Evolutionary conservation across 2,113 vertebrate species (phyloP).

Genomic region (Mirounga angustirostris): DNA sequence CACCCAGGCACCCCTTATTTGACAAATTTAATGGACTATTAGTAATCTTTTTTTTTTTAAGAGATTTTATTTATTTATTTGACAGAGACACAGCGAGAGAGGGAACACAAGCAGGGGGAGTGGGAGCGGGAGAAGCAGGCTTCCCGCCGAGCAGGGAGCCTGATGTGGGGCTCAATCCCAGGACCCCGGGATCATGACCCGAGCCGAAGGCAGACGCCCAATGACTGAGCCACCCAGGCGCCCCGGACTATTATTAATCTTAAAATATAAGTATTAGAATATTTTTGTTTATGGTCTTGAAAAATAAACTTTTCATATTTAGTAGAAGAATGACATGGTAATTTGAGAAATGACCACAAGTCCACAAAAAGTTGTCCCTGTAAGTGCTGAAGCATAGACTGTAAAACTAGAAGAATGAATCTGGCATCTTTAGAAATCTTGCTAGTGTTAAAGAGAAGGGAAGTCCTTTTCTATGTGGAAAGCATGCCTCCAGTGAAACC

Average conservation of each 20-base stretch:
- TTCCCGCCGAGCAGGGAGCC: no score
- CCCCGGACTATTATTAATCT: not conserved
- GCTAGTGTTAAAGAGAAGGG: conserved; percentile 15
- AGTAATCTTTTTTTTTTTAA: no score
- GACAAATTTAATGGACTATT: no score
- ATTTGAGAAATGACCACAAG: conserved; percentile 11
- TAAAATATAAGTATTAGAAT: conserved; percentile 27
- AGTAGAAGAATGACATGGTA: not conserved
- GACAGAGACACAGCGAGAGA: no score
- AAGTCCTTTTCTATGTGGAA: conserved; percentile 47
- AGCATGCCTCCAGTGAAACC: conserved; percentile 59
- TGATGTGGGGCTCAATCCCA: no score
- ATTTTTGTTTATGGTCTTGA: not conserved
- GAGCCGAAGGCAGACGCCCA: no score
- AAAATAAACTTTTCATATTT: conserved; percentile 36
- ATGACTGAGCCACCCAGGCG: no score
- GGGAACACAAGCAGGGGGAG: no score
- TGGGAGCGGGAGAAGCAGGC: no score
- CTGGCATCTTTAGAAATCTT: not conserved
- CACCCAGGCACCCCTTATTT: no score
- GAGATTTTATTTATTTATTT: no score
- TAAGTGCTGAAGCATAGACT: not conserved
- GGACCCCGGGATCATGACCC: no score
- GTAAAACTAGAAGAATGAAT: conserved; percentile 23
- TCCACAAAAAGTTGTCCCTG: not conserved